phyloP scores from a whole-genome alignment of 2,113 vertebrate genomes.

The Stigmatopora nigra region DNA sequence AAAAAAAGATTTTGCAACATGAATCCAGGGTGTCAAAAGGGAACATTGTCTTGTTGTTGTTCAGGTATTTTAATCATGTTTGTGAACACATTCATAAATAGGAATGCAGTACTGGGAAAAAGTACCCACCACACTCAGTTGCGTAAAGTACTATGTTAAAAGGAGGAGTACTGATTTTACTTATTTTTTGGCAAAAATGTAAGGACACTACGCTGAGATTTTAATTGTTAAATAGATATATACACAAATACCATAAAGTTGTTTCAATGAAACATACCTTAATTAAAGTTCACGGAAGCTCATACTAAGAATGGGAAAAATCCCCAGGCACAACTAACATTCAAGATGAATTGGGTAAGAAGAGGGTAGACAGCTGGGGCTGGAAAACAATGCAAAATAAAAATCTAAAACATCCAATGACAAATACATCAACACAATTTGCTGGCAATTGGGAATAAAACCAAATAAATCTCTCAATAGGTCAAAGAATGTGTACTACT shows the following conservation, averaged over 20 bases:
- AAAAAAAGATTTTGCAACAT: slow-evolving; percentile 21
- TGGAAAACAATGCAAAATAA: not conserved
- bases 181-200: not conserved
- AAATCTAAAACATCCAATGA: not conserved
- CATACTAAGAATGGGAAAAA: not conserved
- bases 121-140: not conserved
- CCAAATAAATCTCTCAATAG: not conserved
- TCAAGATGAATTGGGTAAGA: not conserved
- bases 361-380: not conserved
- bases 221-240: too few species aligned
- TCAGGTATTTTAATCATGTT: not conserved
- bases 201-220: not conserved
- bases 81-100: not conserved
- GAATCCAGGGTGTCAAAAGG: not conserved
- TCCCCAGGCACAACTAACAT: not conserved
- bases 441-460: not conserved
- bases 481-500: not conserved
- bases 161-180: too few species aligned
- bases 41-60: slow-evolving; percentile 11
- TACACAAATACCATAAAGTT: not conserved
- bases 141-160: not conserved
- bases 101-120: not conserved
- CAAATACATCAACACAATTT: not conserved
- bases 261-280: not conserved
- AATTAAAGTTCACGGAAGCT: not conserved